Percentiles rank a stretch among this genome's conserved stretches.
These are phyloP conservation scores for Pangasius djambal DNA, from an alignment of 2,797 vertebrate species.

Conservation along the genomic window DNA sequence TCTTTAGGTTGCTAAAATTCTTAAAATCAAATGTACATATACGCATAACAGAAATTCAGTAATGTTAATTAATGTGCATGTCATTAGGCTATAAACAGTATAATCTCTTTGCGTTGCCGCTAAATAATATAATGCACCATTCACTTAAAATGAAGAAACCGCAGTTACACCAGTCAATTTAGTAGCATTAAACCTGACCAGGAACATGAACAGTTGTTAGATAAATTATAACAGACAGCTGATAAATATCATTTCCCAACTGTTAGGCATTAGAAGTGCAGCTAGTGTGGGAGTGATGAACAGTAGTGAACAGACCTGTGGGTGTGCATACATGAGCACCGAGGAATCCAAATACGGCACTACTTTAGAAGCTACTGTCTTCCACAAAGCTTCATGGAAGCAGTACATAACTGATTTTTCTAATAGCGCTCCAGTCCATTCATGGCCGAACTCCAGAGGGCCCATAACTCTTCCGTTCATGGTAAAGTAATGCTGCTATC, in stretches of 20 bases:
- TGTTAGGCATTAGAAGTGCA: slow-evolving; percentile 26
- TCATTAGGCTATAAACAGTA: not conserved
- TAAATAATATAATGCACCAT: not conserved
- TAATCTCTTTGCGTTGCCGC: not conserved
- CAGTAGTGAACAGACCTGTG: slow-evolving; percentile 36
- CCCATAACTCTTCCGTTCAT: not conserved
- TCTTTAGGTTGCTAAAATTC: not conserved
- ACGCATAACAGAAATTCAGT: not conserved
- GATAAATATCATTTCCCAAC: slow-evolving; percentile 36
- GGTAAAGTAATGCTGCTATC: not conserved
- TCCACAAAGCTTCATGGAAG: slow-evolving; percentile 4
- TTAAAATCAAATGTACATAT: not conserved
- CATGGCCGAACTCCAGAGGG: not conserved
- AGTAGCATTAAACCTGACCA: not conserved
- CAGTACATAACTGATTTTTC: not conserved
- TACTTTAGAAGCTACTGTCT: not conserved
- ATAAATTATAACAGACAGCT: not conserved
- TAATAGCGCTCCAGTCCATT: not conserved
- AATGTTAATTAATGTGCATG: not conserved
- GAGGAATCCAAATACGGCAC: slow-evolving; percentile 31
- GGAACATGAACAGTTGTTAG: not conserved
- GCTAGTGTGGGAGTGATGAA: slow-evolving; percentile 40
- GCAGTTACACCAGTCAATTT: not conserved
- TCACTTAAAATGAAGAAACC: not conserved
- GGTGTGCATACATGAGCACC: slow-evolving; percentile 34